These are phyloP conservation scores for Sarotherodon lohbergeri DNA, from an alignment of 2,113 vertebrate species.

Conservation along the genomic window DNA sequence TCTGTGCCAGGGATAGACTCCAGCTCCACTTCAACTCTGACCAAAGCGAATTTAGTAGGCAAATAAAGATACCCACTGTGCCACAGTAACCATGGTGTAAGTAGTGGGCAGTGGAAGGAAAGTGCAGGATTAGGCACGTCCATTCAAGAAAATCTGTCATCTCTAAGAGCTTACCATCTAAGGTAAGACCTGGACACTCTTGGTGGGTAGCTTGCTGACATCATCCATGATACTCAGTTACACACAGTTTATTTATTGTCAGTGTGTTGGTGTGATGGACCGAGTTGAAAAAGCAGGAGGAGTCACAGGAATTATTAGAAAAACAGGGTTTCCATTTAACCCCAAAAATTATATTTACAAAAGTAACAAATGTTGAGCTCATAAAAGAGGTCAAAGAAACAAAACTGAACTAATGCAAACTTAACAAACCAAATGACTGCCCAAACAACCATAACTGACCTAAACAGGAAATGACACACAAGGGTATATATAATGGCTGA, in stretches of 20 bases:
- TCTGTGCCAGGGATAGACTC: background rate
- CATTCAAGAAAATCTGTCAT: background rate
- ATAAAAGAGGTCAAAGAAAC: background rate
- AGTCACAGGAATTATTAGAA: background rate
- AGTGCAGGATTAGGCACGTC: background rate
- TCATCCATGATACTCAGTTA: background rate
- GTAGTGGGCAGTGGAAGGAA: background rate
- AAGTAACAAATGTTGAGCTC: background rate
- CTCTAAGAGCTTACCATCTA: background rate
- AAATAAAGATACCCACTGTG: background rate
- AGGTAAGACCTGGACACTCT: background rate
- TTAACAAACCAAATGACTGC: background rate
- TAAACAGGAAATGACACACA: background rate
- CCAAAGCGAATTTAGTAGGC: background rate
- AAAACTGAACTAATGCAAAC: background rate
- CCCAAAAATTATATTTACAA: background rate
- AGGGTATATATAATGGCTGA: background rate
- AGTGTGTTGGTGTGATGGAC: background rate
- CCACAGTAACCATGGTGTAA: background rate
- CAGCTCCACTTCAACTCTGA: background rate
- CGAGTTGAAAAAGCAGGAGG: background rate
- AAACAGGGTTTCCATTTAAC: background rate
- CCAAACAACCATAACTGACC: background rate
- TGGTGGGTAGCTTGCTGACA: background rate
- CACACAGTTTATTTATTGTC: background rate